Conservation (phyloP, 2,113 vertebrate genomes). For the Hippopotamus amphibius region DNA sequence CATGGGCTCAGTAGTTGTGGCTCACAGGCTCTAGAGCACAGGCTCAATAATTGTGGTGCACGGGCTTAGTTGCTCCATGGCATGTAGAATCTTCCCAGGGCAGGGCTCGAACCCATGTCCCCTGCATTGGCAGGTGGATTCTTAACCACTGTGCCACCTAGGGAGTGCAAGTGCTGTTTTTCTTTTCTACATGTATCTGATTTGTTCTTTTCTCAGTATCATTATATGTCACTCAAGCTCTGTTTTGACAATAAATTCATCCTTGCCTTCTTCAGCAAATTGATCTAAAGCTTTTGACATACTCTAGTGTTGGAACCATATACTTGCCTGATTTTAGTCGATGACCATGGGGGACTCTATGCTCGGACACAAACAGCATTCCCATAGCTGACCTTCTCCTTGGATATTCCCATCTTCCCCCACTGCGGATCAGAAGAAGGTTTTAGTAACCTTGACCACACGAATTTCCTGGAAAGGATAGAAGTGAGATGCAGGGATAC, state of each 20-base stretch:
- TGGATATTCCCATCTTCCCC: neutral
- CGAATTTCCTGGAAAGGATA: neutral
- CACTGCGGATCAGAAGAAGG: rapidly evolving
- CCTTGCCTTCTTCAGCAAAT: neutral
- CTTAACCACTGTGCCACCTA: too few species aligned
- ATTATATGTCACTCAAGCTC: rapidly evolving
- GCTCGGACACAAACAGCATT: neutral
- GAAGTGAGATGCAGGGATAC: neutral
- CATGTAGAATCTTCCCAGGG: too few species aligned
- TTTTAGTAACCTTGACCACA: neutral
- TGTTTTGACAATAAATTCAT: neutral
- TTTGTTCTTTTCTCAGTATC: neutral
- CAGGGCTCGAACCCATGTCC: too few species aligned
- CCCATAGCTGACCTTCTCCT: neutral
- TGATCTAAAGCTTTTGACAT: too few species aligned
- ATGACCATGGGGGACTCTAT: rapidly evolving
- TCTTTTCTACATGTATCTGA: neutral
- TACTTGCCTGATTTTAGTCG: neutral
- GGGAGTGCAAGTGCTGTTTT: too few species aligned
- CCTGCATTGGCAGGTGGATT: too few species aligned
- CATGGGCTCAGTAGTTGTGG: too few species aligned
- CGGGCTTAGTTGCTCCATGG: too few species aligned
- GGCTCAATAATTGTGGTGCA: too few species aligned
- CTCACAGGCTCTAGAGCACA: too few species aligned
- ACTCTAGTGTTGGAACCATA: too few species aligned